Percentiles rank a stretch among this genome's conserved stretches.
Conservation (phyloP, 2,888 invertebrate genomes). For the Koerneria pararmatus region DNA sequence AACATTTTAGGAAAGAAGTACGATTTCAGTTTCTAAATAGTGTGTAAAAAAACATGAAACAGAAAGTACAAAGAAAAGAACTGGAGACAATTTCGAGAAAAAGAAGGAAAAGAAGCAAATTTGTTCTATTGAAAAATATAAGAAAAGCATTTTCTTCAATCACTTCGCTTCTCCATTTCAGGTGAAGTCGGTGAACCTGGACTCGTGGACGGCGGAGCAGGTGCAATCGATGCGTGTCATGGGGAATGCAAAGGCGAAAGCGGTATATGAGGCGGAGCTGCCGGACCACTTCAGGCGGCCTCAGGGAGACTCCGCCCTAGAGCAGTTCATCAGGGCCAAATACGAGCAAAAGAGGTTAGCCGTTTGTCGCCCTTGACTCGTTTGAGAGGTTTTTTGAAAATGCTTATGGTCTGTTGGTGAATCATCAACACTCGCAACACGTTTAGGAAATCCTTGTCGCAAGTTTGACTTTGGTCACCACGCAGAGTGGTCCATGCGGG, state of each 20-base stretch:
- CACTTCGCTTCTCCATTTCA: conserved; percentile 29
- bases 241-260: conserved; percentile 90
- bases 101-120: too few relatives aligned
- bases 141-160: too few relatives aligned
- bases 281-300: conserved; percentile 78
- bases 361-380: not conserved
- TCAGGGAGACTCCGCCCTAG: conserved; percentile 83
- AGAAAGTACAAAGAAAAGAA: too few relatives aligned
- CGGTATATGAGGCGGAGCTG: conserved; percentile 50
- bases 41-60: too few relatives aligned
- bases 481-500: too few relatives aligned
- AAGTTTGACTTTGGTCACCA: too few relatives aligned
- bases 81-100: too few relatives aligned
- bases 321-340: conserved; percentile 92
- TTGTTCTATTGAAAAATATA: too few relatives aligned
- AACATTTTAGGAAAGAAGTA: too few relatives aligned
- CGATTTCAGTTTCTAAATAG: too few relatives aligned
- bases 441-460: too few relatives aligned
- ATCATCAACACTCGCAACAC: too few relatives aligned
- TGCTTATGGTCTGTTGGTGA: not conserved
- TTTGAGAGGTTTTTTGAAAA: not conserved
- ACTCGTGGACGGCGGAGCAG: conserved; percentile 97
- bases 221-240: conserved; percentile 89
- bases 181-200: conserved; percentile 95
- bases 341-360: conserved; percentile 93